Evolutionary conservation across 2,888 invertebrate species (phyloP).

Genomic region (Sesia apiformis): DNA sequence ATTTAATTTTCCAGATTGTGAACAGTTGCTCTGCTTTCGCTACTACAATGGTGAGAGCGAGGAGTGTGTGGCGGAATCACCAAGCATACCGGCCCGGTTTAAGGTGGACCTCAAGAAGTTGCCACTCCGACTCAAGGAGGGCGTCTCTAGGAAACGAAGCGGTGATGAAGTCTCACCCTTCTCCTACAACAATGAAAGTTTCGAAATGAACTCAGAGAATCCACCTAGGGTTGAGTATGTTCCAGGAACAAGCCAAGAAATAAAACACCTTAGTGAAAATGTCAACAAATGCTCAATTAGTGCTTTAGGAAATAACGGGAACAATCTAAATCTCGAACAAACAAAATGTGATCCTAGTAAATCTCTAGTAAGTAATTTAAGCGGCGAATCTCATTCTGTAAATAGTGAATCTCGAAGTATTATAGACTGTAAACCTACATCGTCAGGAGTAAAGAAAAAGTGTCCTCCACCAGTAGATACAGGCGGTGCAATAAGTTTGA

Average conservation of each 20-base stretch:
- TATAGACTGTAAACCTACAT: constrained; percentile 48
- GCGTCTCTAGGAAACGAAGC: constrained; percentile 64
- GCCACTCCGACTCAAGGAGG: constrained; percentile 70
- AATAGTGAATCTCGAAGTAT: constrained; percentile 63
- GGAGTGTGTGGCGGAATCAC: constrained; percentile 78
- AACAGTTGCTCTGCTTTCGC: constrained; percentile 80
- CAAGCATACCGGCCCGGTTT: constrained; percentile 52
- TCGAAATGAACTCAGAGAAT: constrained; percentile 66
- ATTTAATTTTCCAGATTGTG: constrained; percentile 73
- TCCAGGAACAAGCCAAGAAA: constrained; percentile 54
- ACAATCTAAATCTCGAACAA: constrained; percentile 50
- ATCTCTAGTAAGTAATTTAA: constrained; percentile 60
- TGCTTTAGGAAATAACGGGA: constrained; percentile 64
- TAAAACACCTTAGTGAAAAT: constrained; percentile 65
- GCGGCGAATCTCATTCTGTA: constrained; percentile 59
- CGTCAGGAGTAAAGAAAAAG: constrained; percentile 71
- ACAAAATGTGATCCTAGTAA: constrained; percentile 67
- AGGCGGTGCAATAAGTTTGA: constrained; percentile 51
- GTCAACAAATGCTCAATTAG: constrained; percentile 74
- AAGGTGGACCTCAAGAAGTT: constrained; percentile 76
- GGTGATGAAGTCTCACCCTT: constrained; percentile 63
- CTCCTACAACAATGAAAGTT: constrained; percentile 68
- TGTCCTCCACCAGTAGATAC: constrained; percentile 73
- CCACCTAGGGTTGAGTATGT: constrained; percentile 55
- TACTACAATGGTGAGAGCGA: constrained; percentile 79